Base-by-base conservation (phyloP, 2,888 invertebrate species). In the Cephus spinipes region DNA sequence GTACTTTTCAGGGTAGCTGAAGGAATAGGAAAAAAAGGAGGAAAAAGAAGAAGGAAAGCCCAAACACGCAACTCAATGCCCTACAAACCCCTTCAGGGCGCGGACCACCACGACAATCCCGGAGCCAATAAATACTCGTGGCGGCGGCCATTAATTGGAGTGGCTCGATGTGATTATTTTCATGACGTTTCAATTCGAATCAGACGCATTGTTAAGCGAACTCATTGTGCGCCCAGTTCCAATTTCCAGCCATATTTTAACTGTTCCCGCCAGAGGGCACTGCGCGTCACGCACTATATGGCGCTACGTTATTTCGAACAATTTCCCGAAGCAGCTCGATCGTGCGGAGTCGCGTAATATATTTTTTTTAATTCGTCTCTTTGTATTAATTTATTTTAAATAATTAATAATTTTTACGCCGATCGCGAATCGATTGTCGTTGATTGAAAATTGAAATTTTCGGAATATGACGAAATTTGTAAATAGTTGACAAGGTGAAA, bases 81-180 rank as follows among this genome's bases (percentile, higher is more conserved):
- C 40, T 9, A 1, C 9, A 23, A 55, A 35, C 12, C 23, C 40
- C 1, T 55, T 6, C 40, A 23, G 40, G 23, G 23, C 23, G 23
- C 40, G 2, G 12, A 35, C 35, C 40, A 55, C 40, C 40, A 1
- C 40, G 40, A 55, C 40, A 55, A 55, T 55, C 40, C 40, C 40
- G 9, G 23, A 23, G 23, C 40, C 71, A 32, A 71, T 71, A 71
- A 71, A 71, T 71, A 55, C 40, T 23, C 40, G 77, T 35, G 79
- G 77, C 75, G 77, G 77, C 77, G 76, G 80, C 85, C 85, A 87
- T 88, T 88, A 88, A 88, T 88, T 86, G 82, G 83, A 87, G 85
- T 83, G 84, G 83, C 84, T 81, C 84, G 86, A 88, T 88, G 85
- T 87, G 87, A 88, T 88, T 88, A 88, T 88, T 88, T 88, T 87